These are phyloP conservation scores for Thalassarche chlororhynchos DNA, from an alignment of 2,113 vertebrate species.

Conservation along the genomic window DNA sequence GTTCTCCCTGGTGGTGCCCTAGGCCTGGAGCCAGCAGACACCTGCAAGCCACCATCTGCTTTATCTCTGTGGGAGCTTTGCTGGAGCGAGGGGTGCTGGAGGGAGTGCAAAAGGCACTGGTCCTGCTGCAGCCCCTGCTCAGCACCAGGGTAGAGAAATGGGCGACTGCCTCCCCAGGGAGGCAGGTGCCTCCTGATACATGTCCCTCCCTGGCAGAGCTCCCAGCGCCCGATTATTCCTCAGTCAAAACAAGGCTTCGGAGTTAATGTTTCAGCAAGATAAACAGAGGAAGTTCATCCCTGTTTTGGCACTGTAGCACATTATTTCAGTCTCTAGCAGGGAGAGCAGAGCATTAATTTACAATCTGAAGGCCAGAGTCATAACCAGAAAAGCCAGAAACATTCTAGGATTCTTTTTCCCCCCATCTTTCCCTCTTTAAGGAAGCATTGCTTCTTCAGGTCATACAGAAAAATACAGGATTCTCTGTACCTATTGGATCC, in stretches of 20 bases:
- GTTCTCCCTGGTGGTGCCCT: rapidly evolving
- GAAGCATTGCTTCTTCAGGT: neutral
- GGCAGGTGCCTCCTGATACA: rapidly evolving
- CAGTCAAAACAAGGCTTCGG: neutral
- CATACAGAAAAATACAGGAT: neutral
- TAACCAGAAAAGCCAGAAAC: neutral
- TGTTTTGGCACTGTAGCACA: neutral
- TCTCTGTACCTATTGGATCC: neutral
- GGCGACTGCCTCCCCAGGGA: too few relatives aligned
- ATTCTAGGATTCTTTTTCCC: neutral
- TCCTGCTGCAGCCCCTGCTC: neutral
- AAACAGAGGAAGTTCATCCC: neutral
- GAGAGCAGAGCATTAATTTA: neutral
- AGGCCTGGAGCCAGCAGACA: neutral
- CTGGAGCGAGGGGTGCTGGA: neutral
- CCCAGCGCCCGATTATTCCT: neutral
- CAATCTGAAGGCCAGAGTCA: neutral
- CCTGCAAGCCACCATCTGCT: neutral
- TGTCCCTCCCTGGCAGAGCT: neutral
- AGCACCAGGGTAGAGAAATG: too few relatives aligned
- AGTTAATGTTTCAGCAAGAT: neutral
- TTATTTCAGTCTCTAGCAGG: neutral
- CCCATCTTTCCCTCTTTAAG: neutral
- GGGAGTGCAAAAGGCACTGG: neutral
- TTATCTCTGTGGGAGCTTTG: neutral